Conservation (phyloP, 2,113 vertebrate species). For the Fulica atra region DNA sequence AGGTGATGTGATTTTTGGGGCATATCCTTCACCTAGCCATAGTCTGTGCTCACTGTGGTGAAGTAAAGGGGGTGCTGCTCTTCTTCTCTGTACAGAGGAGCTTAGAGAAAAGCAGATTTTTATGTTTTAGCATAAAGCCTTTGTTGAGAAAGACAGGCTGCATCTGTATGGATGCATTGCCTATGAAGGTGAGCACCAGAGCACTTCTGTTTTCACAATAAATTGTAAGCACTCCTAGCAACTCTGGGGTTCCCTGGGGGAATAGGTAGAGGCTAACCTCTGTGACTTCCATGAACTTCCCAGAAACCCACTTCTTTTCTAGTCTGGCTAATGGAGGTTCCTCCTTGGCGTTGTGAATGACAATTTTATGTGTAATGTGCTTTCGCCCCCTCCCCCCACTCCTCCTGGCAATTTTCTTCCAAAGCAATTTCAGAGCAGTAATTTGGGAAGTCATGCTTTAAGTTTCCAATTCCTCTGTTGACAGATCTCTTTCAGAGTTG, state of each 20-base stretch:
- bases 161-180: not conserved
- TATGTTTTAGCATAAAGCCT: not conserved
- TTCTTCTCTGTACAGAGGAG: not conserved
- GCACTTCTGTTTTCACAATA: not conserved
- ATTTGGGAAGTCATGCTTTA: constrained; percentile 18
- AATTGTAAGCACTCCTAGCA: not conserved
- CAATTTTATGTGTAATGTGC: not conserved
- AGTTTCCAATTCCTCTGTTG: constrained; percentile 18
- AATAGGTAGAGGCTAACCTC: not conserved
- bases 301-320: not conserved
- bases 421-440: constrained; percentile 18
- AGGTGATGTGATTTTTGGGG: not conserved
- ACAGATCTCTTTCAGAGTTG: not conserved
- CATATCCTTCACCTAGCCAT: not conserved
- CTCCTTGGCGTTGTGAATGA: not conserved
- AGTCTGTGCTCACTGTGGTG: not conserved
- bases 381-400: not conserved
- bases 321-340: not conserved
- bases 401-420: constrained; percentile 15
- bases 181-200: not conserved
- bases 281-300: not conserved
- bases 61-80: not conserved
- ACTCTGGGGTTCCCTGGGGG: not conserved
- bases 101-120: not conserved
- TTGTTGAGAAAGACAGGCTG: not conserved